Conservation (phyloP, 1,140 invertebrate genomes). For the Drosophila jambulina region DNA sequence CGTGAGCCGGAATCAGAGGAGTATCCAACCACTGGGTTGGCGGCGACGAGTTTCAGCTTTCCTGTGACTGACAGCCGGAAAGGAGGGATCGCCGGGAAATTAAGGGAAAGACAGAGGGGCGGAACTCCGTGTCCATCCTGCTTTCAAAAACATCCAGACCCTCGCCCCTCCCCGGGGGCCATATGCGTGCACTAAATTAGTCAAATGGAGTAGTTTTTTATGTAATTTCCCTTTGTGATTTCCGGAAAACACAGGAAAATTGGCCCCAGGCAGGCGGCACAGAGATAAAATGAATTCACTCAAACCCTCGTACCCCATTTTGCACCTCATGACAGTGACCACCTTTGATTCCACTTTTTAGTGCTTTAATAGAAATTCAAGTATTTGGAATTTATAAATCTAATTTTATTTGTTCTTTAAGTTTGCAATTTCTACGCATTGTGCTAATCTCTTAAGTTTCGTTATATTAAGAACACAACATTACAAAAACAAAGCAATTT, state of each 20-base stretch:
- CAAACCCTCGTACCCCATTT: conserved; percentile 7
- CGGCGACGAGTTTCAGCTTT: conserved; percentile 25
- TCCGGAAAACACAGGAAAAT: conserved; percentile 17
- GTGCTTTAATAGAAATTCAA: conserved; percentile 9
- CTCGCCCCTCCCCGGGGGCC: conserved; percentile 13
- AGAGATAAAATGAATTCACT: conserved; percentile 34
- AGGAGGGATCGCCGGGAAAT: conserved; percentile 5
- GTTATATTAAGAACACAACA: not conserved
- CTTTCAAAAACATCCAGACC: conserved; percentile 17
- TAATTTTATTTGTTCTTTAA: not conserved
- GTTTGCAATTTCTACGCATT: not conserved
- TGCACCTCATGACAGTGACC: conserved; percentile 11
- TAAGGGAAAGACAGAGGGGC: not conserved
- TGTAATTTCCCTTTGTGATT: conserved; percentile 62
- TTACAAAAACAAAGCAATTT: not conserved
- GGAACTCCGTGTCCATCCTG: conserved; percentile 3
- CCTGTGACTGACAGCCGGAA: conserved; percentile 43
- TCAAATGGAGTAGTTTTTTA: conserved; percentile 64
- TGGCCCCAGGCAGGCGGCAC: conserved; percentile 12
- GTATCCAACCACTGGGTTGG: conserved; percentile 13
- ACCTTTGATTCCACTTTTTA: not conserved
- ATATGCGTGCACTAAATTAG: conserved; percentile 50
- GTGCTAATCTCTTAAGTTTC: not conserved
- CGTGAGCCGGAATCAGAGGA: not conserved
- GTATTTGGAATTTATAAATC: not conserved